Evolutionary conservation across 2,888 invertebrate genomes (phyloP).

Genomic region (Hipparchia semele): DNA sequence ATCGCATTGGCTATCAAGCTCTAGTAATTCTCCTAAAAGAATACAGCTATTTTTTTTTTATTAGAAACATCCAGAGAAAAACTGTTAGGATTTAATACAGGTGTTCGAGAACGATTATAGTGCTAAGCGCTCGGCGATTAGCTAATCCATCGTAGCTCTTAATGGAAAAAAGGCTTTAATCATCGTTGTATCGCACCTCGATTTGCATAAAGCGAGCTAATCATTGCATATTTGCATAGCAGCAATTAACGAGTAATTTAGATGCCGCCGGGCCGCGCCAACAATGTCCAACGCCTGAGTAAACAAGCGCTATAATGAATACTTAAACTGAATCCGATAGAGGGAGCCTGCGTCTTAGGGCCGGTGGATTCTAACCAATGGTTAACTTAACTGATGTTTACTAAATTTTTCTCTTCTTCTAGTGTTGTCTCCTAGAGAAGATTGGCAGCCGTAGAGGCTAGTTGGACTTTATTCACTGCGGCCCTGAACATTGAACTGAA

Average conservation of each 20-base stretch:
- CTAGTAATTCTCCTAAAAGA: no score
- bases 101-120: neutral
- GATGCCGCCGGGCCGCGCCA: conserved; percentile 22
- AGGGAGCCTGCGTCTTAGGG: neutral
- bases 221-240: conserved; percentile 29
- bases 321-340: neutral
- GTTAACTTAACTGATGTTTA: no score
- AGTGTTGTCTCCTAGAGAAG: no score
- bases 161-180: conserved; percentile 16
- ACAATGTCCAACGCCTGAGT: neutral
- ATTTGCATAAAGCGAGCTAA: conserved; percentile 29
- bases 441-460: no score
- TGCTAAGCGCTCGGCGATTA: conserved; percentile 4
- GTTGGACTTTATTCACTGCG: no score
- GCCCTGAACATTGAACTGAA: no score
- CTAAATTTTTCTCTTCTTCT: no score
- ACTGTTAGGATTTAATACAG: neutral
- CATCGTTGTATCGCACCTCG: conserved; percentile 12
- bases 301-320: conserved; percentile 6
- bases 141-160: neutral
- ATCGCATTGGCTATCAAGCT: no score
- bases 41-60: neutral
- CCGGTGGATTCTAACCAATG: no score
- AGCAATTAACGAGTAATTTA: conserved; percentile 18
- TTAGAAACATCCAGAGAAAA: neutral